Base-by-base conservation (phyloP, 2,797 vertebrate genomes). In the Gambusia yucatana region DNA sequence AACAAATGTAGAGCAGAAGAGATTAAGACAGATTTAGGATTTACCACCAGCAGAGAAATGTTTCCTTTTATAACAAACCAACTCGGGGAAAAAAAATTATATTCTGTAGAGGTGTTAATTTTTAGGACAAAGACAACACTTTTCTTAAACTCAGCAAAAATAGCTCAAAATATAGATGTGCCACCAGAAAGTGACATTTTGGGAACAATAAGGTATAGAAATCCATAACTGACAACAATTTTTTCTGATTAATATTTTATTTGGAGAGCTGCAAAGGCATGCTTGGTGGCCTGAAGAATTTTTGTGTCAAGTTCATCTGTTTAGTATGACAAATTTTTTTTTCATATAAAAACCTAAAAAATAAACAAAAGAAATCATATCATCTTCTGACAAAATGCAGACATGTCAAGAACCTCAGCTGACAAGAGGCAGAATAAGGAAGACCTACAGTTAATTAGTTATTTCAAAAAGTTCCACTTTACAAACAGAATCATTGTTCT, bases 181-280 rank as follows among this genome's bases (percentile, higher is more conserved):
- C 20, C 30, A 82, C 61, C 67, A 39, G 69, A 46, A 48, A 72
- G 75, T 48, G 50, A 75, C 57, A 70, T 76, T 77, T 76, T 57
- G 13, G 2, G 28, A 55, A 50, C 46, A 77, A 61, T 39, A 63
- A 74, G 50, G 65, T 63, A 59, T 47, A 46, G 77, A 89, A 87
- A 81, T 77, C 79, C 76, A 61, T 72, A 47, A 36, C 70, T 79
- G 81, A 77, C 82, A 83, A 81, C 50, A n/a, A 61, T 16, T 73
- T 77, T 65, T 85, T 86, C 17, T 72, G 52, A 84, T 86, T 75
- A 75, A 75, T 79, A 80, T 82, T 81, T 80, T 72, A 61, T 65
- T 78, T 72, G 65, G 44, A 69, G 4, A 76, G 71, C 79, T 33
- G 25, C 41, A 74, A 10, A 6, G 50, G 33, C 55, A 39, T 71